Evolutionary conservation across 1,140 invertebrate species (phyloP), one percentile per base, ranked within the genome.

Genomic region (Anastrepha obliqua): DNA sequence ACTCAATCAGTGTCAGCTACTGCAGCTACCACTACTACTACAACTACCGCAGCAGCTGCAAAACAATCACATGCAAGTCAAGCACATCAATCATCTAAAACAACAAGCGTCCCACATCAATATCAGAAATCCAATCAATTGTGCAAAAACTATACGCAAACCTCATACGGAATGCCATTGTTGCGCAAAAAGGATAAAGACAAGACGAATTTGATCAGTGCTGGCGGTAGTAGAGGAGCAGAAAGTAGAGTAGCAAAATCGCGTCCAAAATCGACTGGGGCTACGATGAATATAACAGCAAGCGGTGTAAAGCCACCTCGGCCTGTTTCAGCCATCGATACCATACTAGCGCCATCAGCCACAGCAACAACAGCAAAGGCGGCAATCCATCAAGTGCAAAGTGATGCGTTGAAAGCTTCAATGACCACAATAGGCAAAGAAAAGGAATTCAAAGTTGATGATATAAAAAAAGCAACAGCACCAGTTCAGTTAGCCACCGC

Each of bases 141-240:
- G 88, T 89, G 86, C 87, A 86, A 62, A 85, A 87, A 62, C 55
- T 87, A 88, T 9, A 88, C 88, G 8, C 89, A 91, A 58, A 89
- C 89, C 20, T 89, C 88, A 86, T 90, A 91, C 89, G 89, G 74
- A 8, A 81, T 81, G 74, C 74, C 74, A 3, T 55, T 81, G 42
- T 13, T 92, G 91, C 91, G 90, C 89, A 92, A 92, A 90, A 92
- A 91, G 91, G 91, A 92, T 67, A 92, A 92, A 92, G 91, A 92
- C 90, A 91, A 90, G 92, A 90, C 91, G 65, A 92, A 92, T 90
- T 90, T 90, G 90, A 91, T 91, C 89, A 92, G 89, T 90, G 89
- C 44, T 44, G 65, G 65, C 20, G 51, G 8, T 29, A 58, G 90
- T 89, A 90, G 88, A 90, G 90, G 88, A 89, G 90, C 88, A 90